Conservation (phyloP, 1,140 invertebrate species). For the Apocrypta bakeri region DNA sequence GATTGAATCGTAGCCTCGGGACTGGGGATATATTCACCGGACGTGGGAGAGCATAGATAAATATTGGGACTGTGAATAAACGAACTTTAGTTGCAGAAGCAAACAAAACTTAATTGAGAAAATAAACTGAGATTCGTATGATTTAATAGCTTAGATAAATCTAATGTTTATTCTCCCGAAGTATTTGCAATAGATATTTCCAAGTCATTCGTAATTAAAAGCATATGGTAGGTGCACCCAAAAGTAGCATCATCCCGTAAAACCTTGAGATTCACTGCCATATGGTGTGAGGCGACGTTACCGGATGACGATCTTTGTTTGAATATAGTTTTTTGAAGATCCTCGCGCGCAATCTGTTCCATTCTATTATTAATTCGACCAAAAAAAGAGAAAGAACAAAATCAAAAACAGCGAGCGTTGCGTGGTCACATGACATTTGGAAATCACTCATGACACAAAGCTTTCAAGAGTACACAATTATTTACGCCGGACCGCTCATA, state of each 20-base stretch:
- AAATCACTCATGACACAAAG: background rate
- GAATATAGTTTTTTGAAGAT: background rate
- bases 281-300: background rate
- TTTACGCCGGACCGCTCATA: background rate
- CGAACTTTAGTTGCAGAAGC: background rate
- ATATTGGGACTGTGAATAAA: background rate
- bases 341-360: background rate
- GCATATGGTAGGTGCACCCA: background rate
- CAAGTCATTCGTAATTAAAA: background rate
- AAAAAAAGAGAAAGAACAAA: background rate
- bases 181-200: background rate
- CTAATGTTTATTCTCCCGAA: background rate
- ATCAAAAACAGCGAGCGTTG: background rate
- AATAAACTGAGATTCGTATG: background rate
- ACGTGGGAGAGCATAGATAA: background rate
- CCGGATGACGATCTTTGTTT: background rate
- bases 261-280: too few relatives aligned
- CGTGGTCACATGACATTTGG: too few relatives aligned
- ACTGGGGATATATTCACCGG: background rate
- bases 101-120: background rate
- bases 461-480: background rate
- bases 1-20: conserved; percentile 12
- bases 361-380: background rate
- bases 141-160: background rate
- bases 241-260: too few relatives aligned